phyloP scores from a whole-genome alignment of 2,113 vertebrate species.

The Psilopogon haemacephalus region DNA sequence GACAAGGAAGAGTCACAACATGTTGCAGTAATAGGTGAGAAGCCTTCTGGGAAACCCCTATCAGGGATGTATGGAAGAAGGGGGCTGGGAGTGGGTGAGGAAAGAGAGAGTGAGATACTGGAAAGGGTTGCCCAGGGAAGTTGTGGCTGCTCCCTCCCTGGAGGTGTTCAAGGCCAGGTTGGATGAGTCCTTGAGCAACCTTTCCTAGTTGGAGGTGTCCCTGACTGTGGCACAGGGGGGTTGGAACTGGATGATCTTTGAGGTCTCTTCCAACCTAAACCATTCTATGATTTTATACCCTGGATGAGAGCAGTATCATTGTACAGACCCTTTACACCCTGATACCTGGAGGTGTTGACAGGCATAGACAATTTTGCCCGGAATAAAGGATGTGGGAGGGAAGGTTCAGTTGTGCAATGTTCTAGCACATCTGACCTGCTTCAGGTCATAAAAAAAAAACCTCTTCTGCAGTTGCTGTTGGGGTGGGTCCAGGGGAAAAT shows the following conservation, averaged over 20 bases:
- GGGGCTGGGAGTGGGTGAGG: background rate
- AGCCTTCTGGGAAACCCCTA: background rate
- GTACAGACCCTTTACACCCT: background rate
- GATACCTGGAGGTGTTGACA: background rate
- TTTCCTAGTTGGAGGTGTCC: too few species aligned
- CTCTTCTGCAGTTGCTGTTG: background rate
- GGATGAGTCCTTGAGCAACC: too few species aligned
- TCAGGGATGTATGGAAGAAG: background rate
- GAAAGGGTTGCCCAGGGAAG: too few species aligned
- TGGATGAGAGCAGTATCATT: background rate
- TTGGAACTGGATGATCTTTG: too few species aligned
- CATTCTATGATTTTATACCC: background rate
- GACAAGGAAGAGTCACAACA: background rate
- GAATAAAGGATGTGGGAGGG: background rate
- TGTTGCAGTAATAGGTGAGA: background rate
- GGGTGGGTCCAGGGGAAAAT: background rate
- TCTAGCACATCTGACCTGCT: background rate
- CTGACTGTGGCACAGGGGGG: too few species aligned
- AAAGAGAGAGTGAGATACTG: background rate
- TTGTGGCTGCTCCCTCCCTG: too few species aligned
- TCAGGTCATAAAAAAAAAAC: background rate
- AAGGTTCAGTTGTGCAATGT: background rate
- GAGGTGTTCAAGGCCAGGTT: too few species aligned
- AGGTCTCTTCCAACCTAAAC: too few species aligned
- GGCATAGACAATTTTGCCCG: background rate